These are phyloP conservation scores for Sebastes iracundus DNA, from an alignment of 2,797 vertebrate genomes.

Conservation along the genomic window DNA sequence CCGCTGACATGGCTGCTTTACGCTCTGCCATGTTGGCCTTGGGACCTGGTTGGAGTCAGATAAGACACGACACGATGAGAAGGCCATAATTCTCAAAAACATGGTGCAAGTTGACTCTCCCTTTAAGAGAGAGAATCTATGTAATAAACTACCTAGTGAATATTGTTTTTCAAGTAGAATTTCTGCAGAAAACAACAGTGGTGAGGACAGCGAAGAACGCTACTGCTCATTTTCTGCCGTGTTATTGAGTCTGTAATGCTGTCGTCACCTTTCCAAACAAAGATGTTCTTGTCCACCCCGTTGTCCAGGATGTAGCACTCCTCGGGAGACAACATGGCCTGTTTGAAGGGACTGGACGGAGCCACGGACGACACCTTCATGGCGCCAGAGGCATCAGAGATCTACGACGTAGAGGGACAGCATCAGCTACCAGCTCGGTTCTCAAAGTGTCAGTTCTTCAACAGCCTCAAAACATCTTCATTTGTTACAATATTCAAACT, in stretches of 20 bases:
- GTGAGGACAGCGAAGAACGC: background rate
- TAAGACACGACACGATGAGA: background rate
- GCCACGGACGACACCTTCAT: slow-evolving; percentile 79
- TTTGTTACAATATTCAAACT: background rate
- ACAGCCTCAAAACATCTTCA: background rate
- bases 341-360: slow-evolving; percentile 81
- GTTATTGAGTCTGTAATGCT: background rate
- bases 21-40: slow-evolving; percentile 80
- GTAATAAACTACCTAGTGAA: background rate
- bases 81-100: background rate
- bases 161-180: background rate
- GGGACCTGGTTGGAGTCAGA: slow-evolving; percentile 69
- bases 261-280: slow-evolving; percentile 85
- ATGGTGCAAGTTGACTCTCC: background rate
- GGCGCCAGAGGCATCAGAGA: slow-evolving; percentile 83
- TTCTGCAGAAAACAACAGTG: background rate
- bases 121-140: background rate
- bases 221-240: background rate
- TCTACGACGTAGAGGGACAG: slow-evolving; percentile 54
- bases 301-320: slow-evolving; percentile 88
- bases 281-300: slow-evolving; percentile 79
- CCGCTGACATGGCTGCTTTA: slow-evolving; percentile 80
- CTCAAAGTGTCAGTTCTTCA: background rate
- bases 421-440: background rate
- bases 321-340: slow-evolving; percentile 75